phyloP scores from a whole-genome alignment of 2,888 invertebrate species.

The Tachina fera region DNA sequence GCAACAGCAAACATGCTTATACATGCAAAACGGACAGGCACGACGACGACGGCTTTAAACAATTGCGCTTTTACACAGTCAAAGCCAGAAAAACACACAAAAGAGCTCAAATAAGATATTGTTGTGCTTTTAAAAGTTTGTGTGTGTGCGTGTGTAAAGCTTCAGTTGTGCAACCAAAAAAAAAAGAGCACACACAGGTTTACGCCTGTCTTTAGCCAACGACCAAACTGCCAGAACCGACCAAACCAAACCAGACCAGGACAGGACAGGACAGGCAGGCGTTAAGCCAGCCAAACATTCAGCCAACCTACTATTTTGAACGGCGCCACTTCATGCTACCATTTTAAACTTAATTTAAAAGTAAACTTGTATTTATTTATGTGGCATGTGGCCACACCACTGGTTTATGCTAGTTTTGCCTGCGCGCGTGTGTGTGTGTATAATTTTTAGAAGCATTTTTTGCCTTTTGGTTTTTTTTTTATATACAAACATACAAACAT shows the following conservation, averaged over 20 bases:
- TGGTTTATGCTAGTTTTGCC: constrained; percentile 35
- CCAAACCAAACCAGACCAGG: constrained; percentile 23
- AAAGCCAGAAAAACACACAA: background rate
- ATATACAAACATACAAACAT: background rate
- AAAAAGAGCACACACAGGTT: constrained; percentile 44
- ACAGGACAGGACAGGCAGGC: constrained; percentile 41
- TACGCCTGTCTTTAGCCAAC: constrained; percentile 58
- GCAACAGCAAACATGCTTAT: constrained; percentile 39
- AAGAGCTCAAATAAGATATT: background rate
- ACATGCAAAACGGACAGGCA: background rate
- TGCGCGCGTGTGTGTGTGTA: constrained; percentile 1
- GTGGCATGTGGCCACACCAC: constrained; percentile 68
- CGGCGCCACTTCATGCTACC: constrained; percentile 66
- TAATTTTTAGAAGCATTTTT: constrained; percentile 17
- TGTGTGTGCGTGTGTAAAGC: too few species aligned
- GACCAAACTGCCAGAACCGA: constrained; percentile 31
- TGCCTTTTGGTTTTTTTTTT: constrained; percentile 28
- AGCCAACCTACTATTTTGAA: constrained; percentile 65
- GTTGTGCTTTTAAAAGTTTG: background rate
- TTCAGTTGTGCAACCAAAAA: constrained; percentile 6
- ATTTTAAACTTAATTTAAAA: constrained; percentile 41
- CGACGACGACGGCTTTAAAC: constrained; percentile 6
- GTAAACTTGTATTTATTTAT: constrained; percentile 58
- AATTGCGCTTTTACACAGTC: constrained; percentile 18
- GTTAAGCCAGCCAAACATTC: constrained; percentile 61